A percentile compares a stretch with the other conserved stretches of the same genome.
Conservation (phyloP, 1,140 invertebrate species). For the Drosophila arawakana region DNA sequence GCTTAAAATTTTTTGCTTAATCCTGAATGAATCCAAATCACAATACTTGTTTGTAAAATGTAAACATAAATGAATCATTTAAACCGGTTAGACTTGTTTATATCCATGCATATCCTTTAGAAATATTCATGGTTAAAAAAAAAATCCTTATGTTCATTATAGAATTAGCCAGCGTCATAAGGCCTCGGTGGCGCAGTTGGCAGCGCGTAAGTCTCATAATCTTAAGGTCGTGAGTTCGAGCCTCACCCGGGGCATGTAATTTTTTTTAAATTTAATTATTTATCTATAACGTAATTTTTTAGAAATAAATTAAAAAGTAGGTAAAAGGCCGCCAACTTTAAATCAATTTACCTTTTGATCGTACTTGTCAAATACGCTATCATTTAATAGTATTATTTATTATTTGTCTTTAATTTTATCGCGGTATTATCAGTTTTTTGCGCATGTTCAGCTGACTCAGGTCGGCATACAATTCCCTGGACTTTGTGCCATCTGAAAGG, state of each 20-base stretch:
- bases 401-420: slow-evolving; percentile 29
- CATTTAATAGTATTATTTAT: slow-evolving; percentile 6
- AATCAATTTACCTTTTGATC: not conserved
- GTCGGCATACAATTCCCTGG: slow-evolving; percentile 8
- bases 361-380: not conserved
- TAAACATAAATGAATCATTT: not conserved
- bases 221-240: slow-evolving; percentile 98
- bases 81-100: not conserved
- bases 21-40: not conserved
- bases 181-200: slow-evolving; percentile 96
- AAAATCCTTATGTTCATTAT: slow-evolving; percentile 8
- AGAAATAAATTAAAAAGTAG: not conserved
- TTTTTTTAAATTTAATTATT: slow-evolving; percentile 38
- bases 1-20: not conserved
- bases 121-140: not conserved
- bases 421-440: slow-evolving; percentile 20
- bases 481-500: slow-evolving; percentile 18
- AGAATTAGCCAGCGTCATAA: not conserved
- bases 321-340: too few relatives aligned
- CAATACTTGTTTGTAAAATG: too few relatives aligned
- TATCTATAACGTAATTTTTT: not conserved
- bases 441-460: slow-evolving; percentile 22
- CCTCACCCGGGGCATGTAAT: slow-evolving; percentile 93
- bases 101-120: not conserved
- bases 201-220: slow-evolving; percentile 98